These are phyloP conservation scores for Cyclophora albipunctata DNA, from an alignment of 2,888 invertebrate species.

Conservation along the genomic window DNA sequence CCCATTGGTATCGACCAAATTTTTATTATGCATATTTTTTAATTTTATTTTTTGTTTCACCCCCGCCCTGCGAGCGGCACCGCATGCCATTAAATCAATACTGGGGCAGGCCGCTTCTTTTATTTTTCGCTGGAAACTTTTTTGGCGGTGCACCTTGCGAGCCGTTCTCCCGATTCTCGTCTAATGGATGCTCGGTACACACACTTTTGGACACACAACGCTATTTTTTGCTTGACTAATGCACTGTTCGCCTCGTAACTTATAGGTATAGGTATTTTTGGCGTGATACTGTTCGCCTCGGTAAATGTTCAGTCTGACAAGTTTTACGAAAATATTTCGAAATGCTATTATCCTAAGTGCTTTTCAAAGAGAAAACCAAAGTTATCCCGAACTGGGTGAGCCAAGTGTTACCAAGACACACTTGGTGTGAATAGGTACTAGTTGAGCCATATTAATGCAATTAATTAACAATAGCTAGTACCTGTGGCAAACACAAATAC, in stretches of 20 bases:
- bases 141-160: constrained; percentile 12
- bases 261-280: background rate
- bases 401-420: too few relatives aligned
- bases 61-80: constrained; percentile 36
- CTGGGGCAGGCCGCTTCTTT: constrained; percentile 25
- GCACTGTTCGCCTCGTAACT: constrained; percentile 15
- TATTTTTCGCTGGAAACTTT: constrained; percentile 15
- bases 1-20: constrained; percentile 62
- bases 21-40: constrained; percentile 69
- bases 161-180: constrained; percentile 9
- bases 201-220: constrained; percentile 16
- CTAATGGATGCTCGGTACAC: constrained; percentile 18
- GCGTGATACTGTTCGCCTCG: background rate
- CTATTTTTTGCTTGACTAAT: constrained; percentile 22
- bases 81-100: constrained; percentile 24
- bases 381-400: too few relatives aligned
- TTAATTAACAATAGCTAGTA: too few relatives aligned
- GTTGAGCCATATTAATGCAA: constrained; percentile 1
- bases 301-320: too few relatives aligned
- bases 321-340: too few relatives aligned
- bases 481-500: too few relatives aligned
- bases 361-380: too few relatives aligned
- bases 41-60: constrained; percentile 62
- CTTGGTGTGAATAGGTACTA: too few relatives aligned
- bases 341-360: too few relatives aligned